A percentile compares a stretch with the other conserved stretches of the same genome.
phyloP scores from a whole-genome alignment of 2,797 vertebrate species.

The Darevskia mixta region DNA sequence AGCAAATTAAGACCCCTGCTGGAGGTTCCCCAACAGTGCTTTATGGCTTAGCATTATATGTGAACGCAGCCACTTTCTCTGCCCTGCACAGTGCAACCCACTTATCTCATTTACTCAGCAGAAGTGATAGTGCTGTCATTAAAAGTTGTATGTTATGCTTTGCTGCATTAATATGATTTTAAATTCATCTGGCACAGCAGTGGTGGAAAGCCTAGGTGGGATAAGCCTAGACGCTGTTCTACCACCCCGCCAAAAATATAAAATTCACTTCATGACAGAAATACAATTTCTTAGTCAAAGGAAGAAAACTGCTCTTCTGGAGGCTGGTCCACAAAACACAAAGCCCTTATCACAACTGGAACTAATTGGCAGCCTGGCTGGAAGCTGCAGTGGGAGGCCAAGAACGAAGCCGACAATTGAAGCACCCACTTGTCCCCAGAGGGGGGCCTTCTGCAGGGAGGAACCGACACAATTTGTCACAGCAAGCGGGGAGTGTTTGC shows the following conservation, averaged over 20 bases:
- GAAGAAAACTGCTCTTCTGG: constrained; percentile 9
- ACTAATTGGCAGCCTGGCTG: constrained; percentile 46
- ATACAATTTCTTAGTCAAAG: constrained; percentile 1
- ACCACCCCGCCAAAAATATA: not conserved
- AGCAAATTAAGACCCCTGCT: too few species aligned
- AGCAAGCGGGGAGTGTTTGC: constrained; percentile 37
- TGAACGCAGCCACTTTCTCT: not conserved
- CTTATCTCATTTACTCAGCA: constrained; percentile 20
- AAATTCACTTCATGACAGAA: constrained; percentile 26
- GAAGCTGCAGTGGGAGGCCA: constrained; percentile 39
- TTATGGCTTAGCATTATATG: too few species aligned
- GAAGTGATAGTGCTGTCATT: constrained; percentile 20
- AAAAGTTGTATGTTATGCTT: constrained; percentile 31
- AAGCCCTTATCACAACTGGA: constrained; percentile 7
- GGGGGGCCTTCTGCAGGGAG: constrained; percentile 24
- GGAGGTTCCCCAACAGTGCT: not conserved
- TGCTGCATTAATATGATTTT: constrained; percentile 28
- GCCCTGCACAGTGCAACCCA: not conserved
- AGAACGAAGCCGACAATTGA: constrained; percentile 26
- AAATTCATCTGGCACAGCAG: not conserved
- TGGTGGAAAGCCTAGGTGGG: too few species aligned
- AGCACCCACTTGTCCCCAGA: constrained; percentile 51
- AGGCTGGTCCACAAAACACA: not conserved
- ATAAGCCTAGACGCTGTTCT: not conserved
- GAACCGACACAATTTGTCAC: constrained; percentile 47